Evolutionary conservation across 1,140 invertebrate species (phyloP).

Genomic region (Atta texana): DNA sequence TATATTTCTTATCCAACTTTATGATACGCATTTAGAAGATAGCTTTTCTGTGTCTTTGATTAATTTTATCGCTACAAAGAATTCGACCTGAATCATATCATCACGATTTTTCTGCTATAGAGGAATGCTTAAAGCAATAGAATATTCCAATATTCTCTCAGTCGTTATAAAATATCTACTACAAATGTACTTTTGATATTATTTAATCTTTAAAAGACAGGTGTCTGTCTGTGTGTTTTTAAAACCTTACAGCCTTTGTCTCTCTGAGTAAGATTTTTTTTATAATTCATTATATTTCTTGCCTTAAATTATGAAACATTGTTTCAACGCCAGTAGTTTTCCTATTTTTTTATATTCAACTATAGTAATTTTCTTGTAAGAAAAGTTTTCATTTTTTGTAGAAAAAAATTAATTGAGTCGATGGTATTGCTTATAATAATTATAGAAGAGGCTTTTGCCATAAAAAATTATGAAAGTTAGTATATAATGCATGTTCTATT

Average conservation of each 20-base stretch:
- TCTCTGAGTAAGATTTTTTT: too few species aligned
- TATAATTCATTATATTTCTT: too few species aligned
- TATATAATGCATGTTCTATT: neutral
- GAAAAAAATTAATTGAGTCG: neutral
- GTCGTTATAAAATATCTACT: neutral
- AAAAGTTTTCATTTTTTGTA: neutral
- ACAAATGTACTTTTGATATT: neutral
- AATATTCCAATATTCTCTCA: neutral
- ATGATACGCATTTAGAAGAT: slow-evolving; percentile 9
- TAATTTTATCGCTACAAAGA: slow-evolving; percentile 33
- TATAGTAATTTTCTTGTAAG: neutral
- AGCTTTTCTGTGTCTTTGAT: slow-evolving; percentile 34
- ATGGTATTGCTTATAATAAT: neutral
- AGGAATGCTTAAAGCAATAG: neutral
- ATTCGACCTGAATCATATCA: slow-evolving; percentile 18
- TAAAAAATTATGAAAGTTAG: neutral
- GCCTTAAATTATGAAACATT: too few species aligned
- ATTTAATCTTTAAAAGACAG: neutral
- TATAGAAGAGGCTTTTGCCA: neutral
- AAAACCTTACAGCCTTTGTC: too few species aligned
- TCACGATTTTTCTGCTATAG: neutral
- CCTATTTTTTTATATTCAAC: too few species aligned
- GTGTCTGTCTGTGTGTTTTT: too few species aligned
- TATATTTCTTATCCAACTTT: slow-evolving; percentile 27
- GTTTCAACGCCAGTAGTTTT: too few species aligned